Percentiles rank a stretch among this genome's conserved stretches.
Conservation (phyloP, 2,888 invertebrate species). For the Blera fallax region DNA sequence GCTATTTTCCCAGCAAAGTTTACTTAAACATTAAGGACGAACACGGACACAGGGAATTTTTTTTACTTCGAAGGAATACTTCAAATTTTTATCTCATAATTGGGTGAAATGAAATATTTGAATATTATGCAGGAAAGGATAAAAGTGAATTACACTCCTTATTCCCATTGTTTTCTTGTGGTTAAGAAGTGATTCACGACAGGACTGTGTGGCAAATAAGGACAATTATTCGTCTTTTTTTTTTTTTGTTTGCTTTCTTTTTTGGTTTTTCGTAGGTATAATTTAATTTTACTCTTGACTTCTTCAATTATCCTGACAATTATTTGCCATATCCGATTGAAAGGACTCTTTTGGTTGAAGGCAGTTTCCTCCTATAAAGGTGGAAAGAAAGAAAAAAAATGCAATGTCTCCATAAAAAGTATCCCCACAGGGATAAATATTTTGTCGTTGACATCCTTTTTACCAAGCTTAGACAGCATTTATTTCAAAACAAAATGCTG, state of each 20-base stretch:
- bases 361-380: background rate
- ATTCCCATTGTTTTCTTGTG: background rate
- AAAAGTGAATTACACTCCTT: no score
- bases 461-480: conserved; percentile 20
- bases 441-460: conserved; percentile 1
- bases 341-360: background rate
- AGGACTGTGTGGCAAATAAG: no score
- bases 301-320: conserved; percentile 40
- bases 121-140: background rate
- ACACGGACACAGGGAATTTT: background rate
- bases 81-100: background rate
- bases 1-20: background rate
- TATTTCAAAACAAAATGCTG: background rate
- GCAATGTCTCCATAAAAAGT: background rate
- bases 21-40: background rate
- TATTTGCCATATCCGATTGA: background rate
- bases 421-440: background rate
- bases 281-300: conserved; percentile 55
- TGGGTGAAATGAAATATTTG: background rate
- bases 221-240: conserved; percentile 5
- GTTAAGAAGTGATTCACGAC: background rate
- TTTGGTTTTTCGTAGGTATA: background rate
- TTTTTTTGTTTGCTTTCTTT: background rate
- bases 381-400: background rate
- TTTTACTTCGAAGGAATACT: background rate